Percentiles rank a stretch among this genome's conserved stretches.
Conservation (phyloP, 2,797 vertebrate genomes). For the Antrozous pallidus region DNA sequence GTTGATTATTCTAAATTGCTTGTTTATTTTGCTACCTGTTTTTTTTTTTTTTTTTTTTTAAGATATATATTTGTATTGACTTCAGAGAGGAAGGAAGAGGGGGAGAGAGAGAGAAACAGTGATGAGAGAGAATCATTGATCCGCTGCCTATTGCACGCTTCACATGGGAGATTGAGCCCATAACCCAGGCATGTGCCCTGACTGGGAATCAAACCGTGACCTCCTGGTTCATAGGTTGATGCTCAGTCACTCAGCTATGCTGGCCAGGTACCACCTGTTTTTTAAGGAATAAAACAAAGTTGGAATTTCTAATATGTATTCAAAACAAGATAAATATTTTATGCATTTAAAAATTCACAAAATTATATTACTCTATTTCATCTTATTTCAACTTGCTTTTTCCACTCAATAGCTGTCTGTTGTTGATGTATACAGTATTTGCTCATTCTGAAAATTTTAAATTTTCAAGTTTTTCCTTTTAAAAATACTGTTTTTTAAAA, state of each 20-base stretch:
- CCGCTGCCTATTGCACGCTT: too few species aligned
- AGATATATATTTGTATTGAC: too few species aligned
- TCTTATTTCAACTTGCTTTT: slow-evolving; percentile 32
- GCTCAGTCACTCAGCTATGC: too few species aligned
- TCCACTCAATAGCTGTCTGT: background rate
- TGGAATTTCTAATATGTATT: background rate
- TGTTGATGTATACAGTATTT: background rate
- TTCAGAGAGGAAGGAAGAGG: too few species aligned
- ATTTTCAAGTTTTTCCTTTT: background rate
- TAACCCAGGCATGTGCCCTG: too few species aligned
- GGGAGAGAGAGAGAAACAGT: too few species aligned
- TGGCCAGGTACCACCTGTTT: background rate
- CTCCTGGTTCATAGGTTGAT: too few species aligned
- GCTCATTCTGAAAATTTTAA: slow-evolving; percentile 21
- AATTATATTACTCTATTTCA: background rate
- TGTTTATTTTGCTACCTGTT: background rate
- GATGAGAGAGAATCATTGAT: too few species aligned
- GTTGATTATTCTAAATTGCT: background rate
- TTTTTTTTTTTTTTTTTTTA: too few species aligned
- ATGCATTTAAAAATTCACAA: background rate
- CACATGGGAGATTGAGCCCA: too few species aligned
- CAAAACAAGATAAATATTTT: slow-evolving; percentile 36
- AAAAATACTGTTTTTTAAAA: background rate
- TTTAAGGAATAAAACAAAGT: background rate
- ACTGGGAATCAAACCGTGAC: too few species aligned